Percentiles rank a stretch among this genome's conserved stretches.
These are phyloP conservation scores for Nebria salina DNA, from an alignment of 2,888 invertebrate species.

Conservation along the genomic window DNA sequence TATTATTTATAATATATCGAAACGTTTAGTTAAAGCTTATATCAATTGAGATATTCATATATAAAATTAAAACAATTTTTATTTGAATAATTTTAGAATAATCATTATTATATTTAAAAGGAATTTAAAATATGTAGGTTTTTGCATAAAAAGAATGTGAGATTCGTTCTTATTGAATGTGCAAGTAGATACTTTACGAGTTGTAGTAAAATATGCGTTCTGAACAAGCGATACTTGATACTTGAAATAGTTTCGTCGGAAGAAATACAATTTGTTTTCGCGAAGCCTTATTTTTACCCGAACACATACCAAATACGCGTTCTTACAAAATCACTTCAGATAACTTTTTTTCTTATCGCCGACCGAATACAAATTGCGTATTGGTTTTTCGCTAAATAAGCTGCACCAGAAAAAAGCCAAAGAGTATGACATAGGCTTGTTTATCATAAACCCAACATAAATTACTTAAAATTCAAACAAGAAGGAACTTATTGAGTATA, in stretches of 20 bases:
- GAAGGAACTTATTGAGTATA: no score
- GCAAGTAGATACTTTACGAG: not conserved
- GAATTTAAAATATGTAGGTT: no score
- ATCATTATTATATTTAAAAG: no score
- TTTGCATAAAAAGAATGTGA: no score
- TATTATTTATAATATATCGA: not conserved
- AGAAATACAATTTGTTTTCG: not conserved
- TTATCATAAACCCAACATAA: not conserved
- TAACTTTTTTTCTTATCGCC: conserved; percentile 12
- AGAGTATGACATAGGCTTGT: not conserved
- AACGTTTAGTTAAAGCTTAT: not conserved
- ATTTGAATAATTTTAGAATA: no score
- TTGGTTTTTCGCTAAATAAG: conserved; percentile 5
- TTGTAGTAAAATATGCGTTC: conserved; percentile 9
- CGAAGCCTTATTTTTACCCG: conserved; percentile 7
- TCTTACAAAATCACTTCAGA: conserved; percentile 16
- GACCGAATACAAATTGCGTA: conserved; percentile 10
- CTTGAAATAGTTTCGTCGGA: conserved; percentile 7
- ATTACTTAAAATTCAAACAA: not conserved
- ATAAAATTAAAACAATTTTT: no score
- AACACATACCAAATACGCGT: conserved; percentile 10
- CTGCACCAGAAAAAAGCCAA: not conserved
- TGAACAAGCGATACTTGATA: not conserved
- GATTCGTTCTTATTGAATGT: not conserved
- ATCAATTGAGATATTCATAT: no score